phyloP scores from a whole-genome alignment of 2,888 invertebrate genomes.

The Melolontha melolontha region DNA sequence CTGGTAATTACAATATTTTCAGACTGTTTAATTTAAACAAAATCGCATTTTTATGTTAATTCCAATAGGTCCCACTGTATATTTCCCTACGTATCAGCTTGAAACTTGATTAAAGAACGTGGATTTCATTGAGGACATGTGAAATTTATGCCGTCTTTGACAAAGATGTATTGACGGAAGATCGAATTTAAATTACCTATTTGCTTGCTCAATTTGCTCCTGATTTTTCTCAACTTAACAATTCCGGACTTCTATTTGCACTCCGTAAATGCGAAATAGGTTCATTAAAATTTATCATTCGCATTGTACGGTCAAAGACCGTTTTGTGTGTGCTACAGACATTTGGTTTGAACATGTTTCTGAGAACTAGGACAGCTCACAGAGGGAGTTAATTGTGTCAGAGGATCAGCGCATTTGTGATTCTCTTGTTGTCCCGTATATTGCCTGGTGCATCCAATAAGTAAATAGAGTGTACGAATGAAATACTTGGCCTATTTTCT shows the following conservation, averaged over 20 bases:
- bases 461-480: slow-evolving; percentile 15
- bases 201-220: no score
- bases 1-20: no score
- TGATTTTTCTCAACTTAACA: not conserved
- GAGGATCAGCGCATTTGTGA: slow-evolving; percentile 14
- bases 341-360: slow-evolving; percentile 16
- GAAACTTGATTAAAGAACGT: no score
- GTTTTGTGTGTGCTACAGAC: slow-evolving; percentile 7
- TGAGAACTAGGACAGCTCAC: slow-evolving; percentile 12
- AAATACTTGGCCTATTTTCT: slow-evolving; percentile 18
- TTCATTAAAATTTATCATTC: slow-evolving; percentile 22
- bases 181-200: no score
- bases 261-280: slow-evolving; percentile 9
- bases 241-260: slow-evolving; percentile 3
- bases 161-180: no score
- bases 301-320: slow-evolving; percentile 22
- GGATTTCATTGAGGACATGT: no score
- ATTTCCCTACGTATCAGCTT: no score
- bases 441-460: slow-evolving; percentile 13
- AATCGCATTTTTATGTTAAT: no score
- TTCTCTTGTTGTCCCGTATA: not conserved
- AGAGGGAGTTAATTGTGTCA: slow-evolving; percentile 13
- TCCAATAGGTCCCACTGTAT: no score
- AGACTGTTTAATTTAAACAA: no score
- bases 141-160: no score